Evolutionary conservation across 2,113 vertebrate species (phyloP).

Genomic region (Hippocampus barbouri): DNA sequence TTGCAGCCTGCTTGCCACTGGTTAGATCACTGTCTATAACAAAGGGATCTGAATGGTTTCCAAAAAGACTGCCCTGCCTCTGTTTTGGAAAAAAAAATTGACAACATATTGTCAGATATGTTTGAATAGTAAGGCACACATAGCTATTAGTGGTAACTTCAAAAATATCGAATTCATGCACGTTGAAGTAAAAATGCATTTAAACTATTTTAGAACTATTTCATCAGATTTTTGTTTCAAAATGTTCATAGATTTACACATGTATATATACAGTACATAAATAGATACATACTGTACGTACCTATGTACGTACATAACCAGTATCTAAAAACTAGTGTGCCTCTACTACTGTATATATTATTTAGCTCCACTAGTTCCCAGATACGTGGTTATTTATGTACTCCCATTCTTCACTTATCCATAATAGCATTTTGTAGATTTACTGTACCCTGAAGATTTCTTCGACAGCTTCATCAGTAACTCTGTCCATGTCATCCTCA

Average conservation of each 20-base stretch:
- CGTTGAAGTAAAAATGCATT: not conserved
- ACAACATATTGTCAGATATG: not conserved
- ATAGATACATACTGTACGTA: too few species aligned
- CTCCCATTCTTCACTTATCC: not conserved
- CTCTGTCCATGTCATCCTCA: conserved; percentile 90
- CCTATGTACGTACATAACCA: not conserved
- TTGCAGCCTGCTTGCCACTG: conserved; percentile 2
- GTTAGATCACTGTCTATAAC: not conserved
- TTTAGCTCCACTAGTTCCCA: too few species aligned
- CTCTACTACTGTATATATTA: too few species aligned
- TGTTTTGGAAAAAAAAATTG: not conserved
- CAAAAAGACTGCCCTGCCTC: conserved; percentile 13
- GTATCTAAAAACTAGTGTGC: too few species aligned
- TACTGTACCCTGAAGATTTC: conserved; percentile 81
- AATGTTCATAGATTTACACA: not conserved
- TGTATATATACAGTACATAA: not conserved
- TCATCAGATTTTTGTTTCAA: not conserved
- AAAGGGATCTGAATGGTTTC: conserved; percentile 6
- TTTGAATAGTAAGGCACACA: not conserved
- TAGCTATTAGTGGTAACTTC: too few species aligned
- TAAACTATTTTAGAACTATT: not conserved
- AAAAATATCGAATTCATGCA: not conserved
- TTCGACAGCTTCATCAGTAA: conserved; percentile 87
- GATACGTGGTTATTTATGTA: too few species aligned
- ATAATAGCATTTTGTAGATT: not conserved